phyloP scores from a whole-genome alignment of 2,888 invertebrate genomes.

The Thecocarcelia acutangulata region DNA sequence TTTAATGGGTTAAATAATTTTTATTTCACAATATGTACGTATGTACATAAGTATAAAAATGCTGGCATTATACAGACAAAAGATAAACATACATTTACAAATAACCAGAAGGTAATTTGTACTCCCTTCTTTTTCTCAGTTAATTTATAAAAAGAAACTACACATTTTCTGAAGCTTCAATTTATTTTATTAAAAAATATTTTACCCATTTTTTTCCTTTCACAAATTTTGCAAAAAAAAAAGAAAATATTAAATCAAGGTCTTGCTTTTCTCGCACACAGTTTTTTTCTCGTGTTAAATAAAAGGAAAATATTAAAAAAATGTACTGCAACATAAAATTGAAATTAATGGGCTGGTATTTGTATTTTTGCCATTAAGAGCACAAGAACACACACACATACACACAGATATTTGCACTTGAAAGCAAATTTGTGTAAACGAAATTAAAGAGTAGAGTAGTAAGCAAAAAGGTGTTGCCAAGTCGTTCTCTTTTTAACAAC shows the following conservation, averaged over 20 bases:
- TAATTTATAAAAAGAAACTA: constrained; percentile 6
- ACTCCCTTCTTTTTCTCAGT: not conserved
- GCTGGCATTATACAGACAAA: not conserved
- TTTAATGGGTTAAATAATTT: not conserved
- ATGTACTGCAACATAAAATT: constrained; percentile 50
- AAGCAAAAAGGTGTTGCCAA: not conserved
- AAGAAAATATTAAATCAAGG: constrained; percentile 59
- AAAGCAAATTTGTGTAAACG: constrained; percentile 25
- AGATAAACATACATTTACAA: constrained; percentile 3
- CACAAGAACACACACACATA: not conserved
- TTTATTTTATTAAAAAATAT: constrained; percentile 37
- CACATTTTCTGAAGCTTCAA: constrained; percentile 11
- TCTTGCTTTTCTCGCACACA: constrained; percentile 30
- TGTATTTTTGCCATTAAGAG: constrained; percentile 3
- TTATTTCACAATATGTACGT: not conserved
- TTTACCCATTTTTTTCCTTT: constrained; percentile 23
- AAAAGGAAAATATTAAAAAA: constrained; percentile 1
- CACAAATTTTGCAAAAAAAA: constrained; percentile 48
- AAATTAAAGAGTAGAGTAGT: constrained; percentile 21
- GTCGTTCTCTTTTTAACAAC: too few relatives aligned
- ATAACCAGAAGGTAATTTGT: constrained; percentile 4
- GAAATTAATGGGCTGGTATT: constrained; percentile 63
- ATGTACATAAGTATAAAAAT: not conserved
- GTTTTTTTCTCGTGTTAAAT: not conserved
- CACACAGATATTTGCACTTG: not conserved